phyloP scores from a whole-genome alignment of 92 coral and sea anemone species.

The Umimayanthus chanpuru region DNA sequence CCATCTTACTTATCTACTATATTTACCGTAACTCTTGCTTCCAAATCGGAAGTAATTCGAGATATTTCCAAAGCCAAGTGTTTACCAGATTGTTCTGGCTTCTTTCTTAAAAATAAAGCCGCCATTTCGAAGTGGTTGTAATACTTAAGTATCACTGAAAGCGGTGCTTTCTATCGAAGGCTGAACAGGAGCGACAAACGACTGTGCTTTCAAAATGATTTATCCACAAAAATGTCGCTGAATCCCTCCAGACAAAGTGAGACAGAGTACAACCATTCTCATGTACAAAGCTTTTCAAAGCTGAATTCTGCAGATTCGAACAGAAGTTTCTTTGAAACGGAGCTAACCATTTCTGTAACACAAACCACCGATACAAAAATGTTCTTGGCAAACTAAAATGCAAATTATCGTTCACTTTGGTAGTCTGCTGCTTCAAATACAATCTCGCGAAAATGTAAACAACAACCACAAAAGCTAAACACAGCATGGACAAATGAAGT shows the following conservation, averaged over 20 bases:
- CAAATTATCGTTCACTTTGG: conserved; percentile 9
- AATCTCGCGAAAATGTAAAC: conserved; percentile 20
- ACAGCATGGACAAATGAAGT: not conserved
- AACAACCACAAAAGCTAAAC: conserved; percentile 24
- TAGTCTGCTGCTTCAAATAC: not conserved
- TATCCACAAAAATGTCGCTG: not conserved
- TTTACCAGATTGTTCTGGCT: not conserved
- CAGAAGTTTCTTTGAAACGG: not conserved
- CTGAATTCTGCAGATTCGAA: not conserved
- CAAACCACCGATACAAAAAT: not conserved
- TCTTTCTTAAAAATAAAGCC: not conserved
- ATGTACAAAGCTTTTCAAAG: not conserved
- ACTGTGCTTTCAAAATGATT: not conserved
- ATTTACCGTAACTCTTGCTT: conserved; percentile 23
- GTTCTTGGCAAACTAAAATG: not conserved
- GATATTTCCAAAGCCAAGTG: conserved; percentile 8
- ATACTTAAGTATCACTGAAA: not conserved
- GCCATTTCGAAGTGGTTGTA: not conserved
- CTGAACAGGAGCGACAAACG: not conserved
- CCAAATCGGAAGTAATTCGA: conserved; percentile 19
- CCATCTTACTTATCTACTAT: too few relatives aligned
- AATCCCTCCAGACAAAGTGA: not conserved
- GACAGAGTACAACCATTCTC: not conserved
- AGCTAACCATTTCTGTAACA: not conserved
- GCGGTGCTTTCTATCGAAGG: not conserved